Evolutionary conservation across 2,113 vertebrate species (phyloP).

Genomic region (Corvus moneduloides): DNA sequence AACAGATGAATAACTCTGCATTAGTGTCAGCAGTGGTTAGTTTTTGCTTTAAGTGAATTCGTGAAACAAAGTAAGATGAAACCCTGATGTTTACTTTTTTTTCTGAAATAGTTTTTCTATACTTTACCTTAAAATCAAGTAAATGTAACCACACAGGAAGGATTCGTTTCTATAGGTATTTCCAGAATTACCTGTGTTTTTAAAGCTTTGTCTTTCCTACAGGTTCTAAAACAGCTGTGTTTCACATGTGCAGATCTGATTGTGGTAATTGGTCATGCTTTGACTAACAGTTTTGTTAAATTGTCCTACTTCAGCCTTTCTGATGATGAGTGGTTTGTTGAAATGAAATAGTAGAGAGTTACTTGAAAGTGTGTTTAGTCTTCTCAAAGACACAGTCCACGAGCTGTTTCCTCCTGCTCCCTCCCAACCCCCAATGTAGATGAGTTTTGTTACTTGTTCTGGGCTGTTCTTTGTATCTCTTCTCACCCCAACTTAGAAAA

Average conservation of each 20-base stretch:
- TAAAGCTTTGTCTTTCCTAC: not conserved
- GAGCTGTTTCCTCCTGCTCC: not conserved
- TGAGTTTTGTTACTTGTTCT: not conserved
- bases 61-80: not conserved
- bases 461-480: not conserved
- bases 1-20: not conserved
- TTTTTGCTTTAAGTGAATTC: not conserved
- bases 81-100: not conserved
- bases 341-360: not conserved
- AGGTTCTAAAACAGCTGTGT: not conserved
- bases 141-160: not conserved
- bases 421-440: not conserved
- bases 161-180: not conserved
- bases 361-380: not conserved
- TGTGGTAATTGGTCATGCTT: not conserved
- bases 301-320: not conserved
- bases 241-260: rapidly evolving
- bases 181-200: not conserved
- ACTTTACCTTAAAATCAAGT: not conserved
- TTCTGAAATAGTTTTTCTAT: not conserved
- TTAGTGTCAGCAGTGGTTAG: not conserved
- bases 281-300: not conserved
- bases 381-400: not conserved
- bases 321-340: not conserved
- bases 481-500: not conserved